Conservation (phyloP, 2,113 vertebrate genomes). For the Rhynchopsitta pachyrhyncha region DNA sequence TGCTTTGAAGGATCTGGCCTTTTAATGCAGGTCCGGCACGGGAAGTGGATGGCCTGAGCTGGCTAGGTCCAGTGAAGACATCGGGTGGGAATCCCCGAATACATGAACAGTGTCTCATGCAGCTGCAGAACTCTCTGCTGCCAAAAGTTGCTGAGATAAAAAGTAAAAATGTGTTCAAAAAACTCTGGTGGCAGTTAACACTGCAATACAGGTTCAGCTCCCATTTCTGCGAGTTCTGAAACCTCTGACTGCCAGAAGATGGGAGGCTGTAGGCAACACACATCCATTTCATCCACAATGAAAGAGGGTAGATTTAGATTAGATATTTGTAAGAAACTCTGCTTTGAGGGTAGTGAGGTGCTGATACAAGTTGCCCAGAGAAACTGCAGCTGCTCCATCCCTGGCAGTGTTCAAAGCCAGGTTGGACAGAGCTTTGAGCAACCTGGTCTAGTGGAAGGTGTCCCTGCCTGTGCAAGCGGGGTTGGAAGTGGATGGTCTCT, state of each 20-base stretch:
- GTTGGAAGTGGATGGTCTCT: not conserved
- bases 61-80: not conserved
- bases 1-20: not conserved
- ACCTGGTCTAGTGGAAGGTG: not conserved
- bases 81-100: not conserved
- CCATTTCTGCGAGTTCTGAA: not conserved
- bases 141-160: not conserved
- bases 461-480: not conserved
- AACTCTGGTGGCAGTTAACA: not conserved
- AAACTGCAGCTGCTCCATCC: not conserved
- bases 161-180: not conserved
- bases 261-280: not conserved
- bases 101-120: not conserved
- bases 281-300: not conserved
- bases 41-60: not conserved
- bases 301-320: not conserved
- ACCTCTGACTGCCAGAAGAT: not conserved
- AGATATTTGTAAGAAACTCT: not conserved
- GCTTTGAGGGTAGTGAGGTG: not conserved
- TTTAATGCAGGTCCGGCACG: rapidly evolving
- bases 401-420: not conserved
- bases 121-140: not conserved
- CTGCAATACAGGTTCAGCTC: not conserved
- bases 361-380: not conserved
- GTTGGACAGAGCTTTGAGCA: not conserved